Percentiles rank a stretch among this genome's conserved stretches.
phyloP scores from a whole-genome alignment of 2,888 invertebrate genomes.

The Petrophora chlorosata region DNA sequence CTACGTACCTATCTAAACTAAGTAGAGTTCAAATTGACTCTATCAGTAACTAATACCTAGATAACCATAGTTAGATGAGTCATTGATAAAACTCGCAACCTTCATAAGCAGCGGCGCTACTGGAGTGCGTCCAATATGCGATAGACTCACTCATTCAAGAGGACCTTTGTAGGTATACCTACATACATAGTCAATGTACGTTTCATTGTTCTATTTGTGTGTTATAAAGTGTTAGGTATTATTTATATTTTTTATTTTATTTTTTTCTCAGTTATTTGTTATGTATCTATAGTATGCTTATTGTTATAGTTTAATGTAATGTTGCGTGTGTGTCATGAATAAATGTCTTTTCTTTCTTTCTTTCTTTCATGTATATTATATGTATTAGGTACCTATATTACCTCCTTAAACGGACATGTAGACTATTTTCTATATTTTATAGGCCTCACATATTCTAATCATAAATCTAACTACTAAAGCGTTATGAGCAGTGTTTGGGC shows the following conservation, averaged over 20 bases:
- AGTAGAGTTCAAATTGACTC: not conserved
- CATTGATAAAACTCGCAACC: slow-evolving; percentile 28
- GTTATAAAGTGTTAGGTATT: not conserved
- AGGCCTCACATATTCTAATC: too few species aligned
- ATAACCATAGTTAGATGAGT: slow-evolving; percentile 12
- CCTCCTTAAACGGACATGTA: too few species aligned
- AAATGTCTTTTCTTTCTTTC: too few species aligned
- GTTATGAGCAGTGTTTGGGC: too few species aligned
- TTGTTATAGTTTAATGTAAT: too few species aligned
- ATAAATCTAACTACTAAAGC: too few species aligned
- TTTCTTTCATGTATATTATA: too few species aligned
- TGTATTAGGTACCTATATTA: too few species aligned
- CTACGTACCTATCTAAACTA: not conserved
- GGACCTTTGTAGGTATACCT: slow-evolving; percentile 4
- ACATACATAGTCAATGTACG: not conserved
- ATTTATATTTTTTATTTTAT: not conserved
- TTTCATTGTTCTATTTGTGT: not conserved
- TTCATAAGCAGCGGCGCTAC: slow-evolving; percentile 24
- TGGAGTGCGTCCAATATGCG: slow-evolving; percentile 21
- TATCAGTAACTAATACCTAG: not conserved
- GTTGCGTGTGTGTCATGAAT: too few species aligned
- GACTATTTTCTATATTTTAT: too few species aligned
- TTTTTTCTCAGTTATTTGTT: too few species aligned
- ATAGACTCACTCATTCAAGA: slow-evolving; percentile 14
- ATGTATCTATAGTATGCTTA: too few species aligned